These are phyloP conservation scores for Cylloceria caligata DNA, from an alignment of 2,888 invertebrate species.

Conservation along the genomic window DNA sequence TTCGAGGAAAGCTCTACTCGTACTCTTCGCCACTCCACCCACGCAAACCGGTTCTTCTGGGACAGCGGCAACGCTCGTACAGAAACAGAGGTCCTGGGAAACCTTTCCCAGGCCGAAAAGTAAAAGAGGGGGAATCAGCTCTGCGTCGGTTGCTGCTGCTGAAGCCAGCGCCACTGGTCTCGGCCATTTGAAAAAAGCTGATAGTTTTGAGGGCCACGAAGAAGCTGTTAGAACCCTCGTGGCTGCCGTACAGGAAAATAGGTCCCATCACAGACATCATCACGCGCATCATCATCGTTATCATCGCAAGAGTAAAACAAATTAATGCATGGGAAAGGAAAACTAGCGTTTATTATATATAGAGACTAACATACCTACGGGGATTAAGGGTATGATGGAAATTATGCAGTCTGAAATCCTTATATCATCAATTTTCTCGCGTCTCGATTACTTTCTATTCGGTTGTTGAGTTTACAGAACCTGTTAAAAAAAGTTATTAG, in stretches of 20 bases:
- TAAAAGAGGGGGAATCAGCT: constrained; percentile 75
- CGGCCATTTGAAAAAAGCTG: constrained; percentile 87
- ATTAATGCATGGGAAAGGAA: constrained; percentile 70
- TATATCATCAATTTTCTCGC: not conserved
- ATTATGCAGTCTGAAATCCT: constrained; percentile 2
- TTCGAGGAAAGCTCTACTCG: constrained; percentile 85
- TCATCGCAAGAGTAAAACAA: constrained; percentile 83
- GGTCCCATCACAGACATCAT: constrained; percentile 85
- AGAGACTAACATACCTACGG: not conserved
- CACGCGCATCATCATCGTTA: constrained; percentile 80
- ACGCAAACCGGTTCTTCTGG: constrained; percentile 75
- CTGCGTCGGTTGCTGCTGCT: constrained; percentile 70
- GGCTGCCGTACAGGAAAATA: constrained; percentile 88
- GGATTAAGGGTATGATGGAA: constrained; percentile 10
- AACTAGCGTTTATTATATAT: not conserved
- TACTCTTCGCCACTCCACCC: constrained; percentile 84
- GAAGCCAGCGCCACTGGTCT: constrained; percentile 71
- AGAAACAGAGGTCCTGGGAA: constrained; percentile 88
- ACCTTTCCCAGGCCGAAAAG: constrained; percentile 86
- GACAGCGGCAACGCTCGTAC: constrained; percentile 83
- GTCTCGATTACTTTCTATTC: not conserved
- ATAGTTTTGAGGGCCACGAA: constrained; percentile 90
- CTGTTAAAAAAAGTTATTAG: not conserved
- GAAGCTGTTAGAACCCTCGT: constrained; percentile 89
- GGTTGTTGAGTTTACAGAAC: not conserved